phyloP scores from a whole-genome alignment of 2,113 vertebrate genomes.

The Embiotoca jacksoni region DNA sequence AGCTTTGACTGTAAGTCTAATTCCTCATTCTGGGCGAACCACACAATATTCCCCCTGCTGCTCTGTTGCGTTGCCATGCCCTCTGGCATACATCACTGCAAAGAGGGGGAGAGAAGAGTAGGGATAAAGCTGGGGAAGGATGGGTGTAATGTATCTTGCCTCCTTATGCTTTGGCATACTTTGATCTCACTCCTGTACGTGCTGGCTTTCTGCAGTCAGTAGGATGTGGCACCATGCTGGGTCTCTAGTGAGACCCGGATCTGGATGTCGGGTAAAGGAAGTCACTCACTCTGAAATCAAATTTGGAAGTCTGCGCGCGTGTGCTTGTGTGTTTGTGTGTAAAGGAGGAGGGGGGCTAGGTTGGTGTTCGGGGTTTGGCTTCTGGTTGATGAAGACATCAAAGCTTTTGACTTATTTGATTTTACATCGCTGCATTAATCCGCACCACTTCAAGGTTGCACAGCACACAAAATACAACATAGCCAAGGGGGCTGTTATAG shows the following conservation, averaged over 20 bases:
- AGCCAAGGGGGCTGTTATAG: constrained; percentile 14
- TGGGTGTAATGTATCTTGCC: constrained; percentile 69
- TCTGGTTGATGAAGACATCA: constrained; percentile 69
- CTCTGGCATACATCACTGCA: constrained; percentile 70
- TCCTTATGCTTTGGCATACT: constrained; percentile 65
- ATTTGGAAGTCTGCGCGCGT: constrained; percentile 14
- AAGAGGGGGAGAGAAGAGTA: constrained; percentile 56
- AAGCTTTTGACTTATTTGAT: constrained; percentile 60
- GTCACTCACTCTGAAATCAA: constrained; percentile 45
- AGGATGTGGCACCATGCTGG: constrained; percentile 66
- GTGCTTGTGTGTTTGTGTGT: background rate
- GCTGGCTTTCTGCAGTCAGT: constrained; percentile 60
- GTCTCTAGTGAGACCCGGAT: constrained; percentile 67
- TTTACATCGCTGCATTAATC: constrained; percentile 57
- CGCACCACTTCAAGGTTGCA: constrained; percentile 43
- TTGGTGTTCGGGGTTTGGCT: background rate
- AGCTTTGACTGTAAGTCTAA: constrained; percentile 24
- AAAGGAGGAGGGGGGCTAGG: background rate
- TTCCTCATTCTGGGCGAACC: constrained; percentile 23
- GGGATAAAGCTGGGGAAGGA: constrained; percentile 47
- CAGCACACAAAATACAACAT: constrained; percentile 16
- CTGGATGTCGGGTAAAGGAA: constrained; percentile 48
- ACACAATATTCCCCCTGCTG: constrained; percentile 57
- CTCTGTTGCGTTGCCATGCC: constrained; percentile 59
- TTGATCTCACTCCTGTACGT: constrained; percentile 72